Evolutionary conservation across 2,113 vertebrate species (phyloP).

Genomic region (Ploceus nigricollis): DNA sequence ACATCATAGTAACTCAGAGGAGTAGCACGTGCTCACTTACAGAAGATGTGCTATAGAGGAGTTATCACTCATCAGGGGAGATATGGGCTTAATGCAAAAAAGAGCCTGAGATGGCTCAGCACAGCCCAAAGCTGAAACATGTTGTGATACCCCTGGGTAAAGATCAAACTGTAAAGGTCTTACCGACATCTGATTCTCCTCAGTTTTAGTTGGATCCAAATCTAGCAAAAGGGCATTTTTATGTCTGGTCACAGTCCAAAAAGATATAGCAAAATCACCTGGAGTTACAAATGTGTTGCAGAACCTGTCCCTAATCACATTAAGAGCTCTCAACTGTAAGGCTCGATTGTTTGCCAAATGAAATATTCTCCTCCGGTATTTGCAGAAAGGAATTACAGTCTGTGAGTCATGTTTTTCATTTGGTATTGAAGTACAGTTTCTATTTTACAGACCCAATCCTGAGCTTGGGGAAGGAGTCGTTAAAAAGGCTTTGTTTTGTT

Average conservation of each 20-base stretch:
- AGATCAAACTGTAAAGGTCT: conserved; percentile 25
- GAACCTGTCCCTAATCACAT: conserved; percentile 67
- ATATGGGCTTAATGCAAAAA: not conserved
- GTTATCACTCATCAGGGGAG: not conserved
- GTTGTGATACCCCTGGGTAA: conserved; percentile 24
- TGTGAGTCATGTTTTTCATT: conserved; percentile 53
- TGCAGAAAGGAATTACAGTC: conserved; percentile 61
- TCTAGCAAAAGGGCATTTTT: conserved; percentile 20
- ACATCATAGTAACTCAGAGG: not conserved
- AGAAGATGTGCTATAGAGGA: not conserved
- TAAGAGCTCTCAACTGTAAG: conserved; percentile 58
- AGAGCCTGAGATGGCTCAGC: not conserved
- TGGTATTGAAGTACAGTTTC: not conserved
- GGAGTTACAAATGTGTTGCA: conserved; percentile 65
- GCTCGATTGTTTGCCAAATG: conserved; percentile 55
- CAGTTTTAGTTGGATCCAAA: conserved; percentile 41
- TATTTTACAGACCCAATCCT: conserved; percentile 16
- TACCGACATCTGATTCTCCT: conserved; percentile 35
- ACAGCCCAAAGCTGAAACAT: not conserved
- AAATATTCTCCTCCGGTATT: conserved; percentile 46
- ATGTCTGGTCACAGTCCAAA: conserved; percentile 37
- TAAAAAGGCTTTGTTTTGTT: not conserved
- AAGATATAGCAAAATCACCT: conserved; percentile 54
- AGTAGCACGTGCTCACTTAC: not conserved
- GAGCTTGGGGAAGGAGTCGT: not conserved